Evolutionary conservation across 2,113 vertebrate genomes (phyloP), one percentile per base, ranked within the genome.

Genomic region (Cairina moschata): DNA sequence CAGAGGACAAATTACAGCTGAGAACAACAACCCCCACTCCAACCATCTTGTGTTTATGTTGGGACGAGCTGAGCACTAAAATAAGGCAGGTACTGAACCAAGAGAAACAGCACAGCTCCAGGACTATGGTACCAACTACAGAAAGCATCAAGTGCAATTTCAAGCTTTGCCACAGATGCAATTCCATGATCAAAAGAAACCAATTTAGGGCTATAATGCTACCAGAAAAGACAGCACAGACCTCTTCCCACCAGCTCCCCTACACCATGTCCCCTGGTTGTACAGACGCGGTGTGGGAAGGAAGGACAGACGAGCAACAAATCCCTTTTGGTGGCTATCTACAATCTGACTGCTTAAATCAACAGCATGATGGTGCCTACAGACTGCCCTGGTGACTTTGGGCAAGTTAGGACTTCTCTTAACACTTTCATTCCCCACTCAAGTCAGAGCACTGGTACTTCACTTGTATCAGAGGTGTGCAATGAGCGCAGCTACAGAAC

Each of bases 341-440:
- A 59, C 42, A 91, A 69, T 25, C 40, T 31, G 26, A 23, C 21
- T 58, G 34, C 67, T 68, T 85, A 76, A 90, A 63, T 21, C 52
- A 79, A 13, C 0, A 0, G 60, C 40, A 42, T 83, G 88, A 40
- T 52, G 1, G 0, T 13, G 26, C 48, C 72, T 58, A 34, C 40
- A 31, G 38, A 32, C 25, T 38, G 83, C 76, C 48, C 44, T 25
- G 40, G 8, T 44, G 48, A 86, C 28, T 66, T 28, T 23, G n/a
- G 28, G 36, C 72, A 83, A 91, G 31, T 44, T 29, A 8, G 0
- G 0, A 31, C 14, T 38, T 42, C 74, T 88, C 65, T 67, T 67
- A 17, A 29, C 0, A 0, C 46, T 71, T 92, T 55, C 2, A 0
- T 74, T 92, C 86, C 79, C 65, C 56, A 52, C 15, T 44, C 8